A percentile compares a stretch with the other conserved stretches of the same genome.
Evolutionary conservation across 2,113 vertebrate genomes (phyloP).

Genomic region (Myotis davidii): DNA sequence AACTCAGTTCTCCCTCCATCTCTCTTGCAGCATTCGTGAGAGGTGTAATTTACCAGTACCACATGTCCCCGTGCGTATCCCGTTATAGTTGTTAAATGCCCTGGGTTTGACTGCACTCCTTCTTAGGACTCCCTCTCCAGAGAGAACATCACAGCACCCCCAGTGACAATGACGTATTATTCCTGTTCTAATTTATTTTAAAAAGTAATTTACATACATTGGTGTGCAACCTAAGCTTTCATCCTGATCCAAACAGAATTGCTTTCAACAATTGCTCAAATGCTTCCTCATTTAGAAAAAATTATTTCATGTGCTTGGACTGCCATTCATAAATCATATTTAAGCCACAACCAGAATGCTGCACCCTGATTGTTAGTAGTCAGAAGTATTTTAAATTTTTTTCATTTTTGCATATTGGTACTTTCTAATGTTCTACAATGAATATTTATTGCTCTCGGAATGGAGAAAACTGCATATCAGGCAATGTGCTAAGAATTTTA

Average conservation of each 20-base stretch:
- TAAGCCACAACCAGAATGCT: neutral
- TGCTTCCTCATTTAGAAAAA: neutral
- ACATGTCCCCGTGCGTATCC: neutral
- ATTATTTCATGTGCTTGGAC: neutral
- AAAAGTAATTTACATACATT: constrained; percentile 6
- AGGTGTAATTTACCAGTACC: neutral
- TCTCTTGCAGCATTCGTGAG: neutral
- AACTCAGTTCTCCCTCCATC: neutral
- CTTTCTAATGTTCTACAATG: neutral
- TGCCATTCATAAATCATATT: neutral
- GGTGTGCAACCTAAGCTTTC: neutral
- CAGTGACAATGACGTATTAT: neutral
- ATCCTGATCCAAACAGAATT: constrained; percentile 21
- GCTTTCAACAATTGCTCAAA: neutral
- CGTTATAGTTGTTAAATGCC: neutral
- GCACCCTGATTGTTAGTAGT: neutral
- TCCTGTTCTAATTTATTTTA: constrained; percentile 36
- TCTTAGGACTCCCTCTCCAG: neutral
- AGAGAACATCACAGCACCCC: neutral
- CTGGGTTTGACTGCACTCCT: neutral
- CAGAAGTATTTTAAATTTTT: neutral
- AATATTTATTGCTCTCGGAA: constrained; percentile 37
- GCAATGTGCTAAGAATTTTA: neutral
- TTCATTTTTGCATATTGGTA: neutral
- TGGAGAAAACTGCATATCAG: neutral